A percentile compares a stretch with the other conserved stretches of the same genome.
Evolutionary conservation across 1,140 invertebrate genomes (phyloP).

Genomic region (Neomicropteryx cornuta): DNA sequence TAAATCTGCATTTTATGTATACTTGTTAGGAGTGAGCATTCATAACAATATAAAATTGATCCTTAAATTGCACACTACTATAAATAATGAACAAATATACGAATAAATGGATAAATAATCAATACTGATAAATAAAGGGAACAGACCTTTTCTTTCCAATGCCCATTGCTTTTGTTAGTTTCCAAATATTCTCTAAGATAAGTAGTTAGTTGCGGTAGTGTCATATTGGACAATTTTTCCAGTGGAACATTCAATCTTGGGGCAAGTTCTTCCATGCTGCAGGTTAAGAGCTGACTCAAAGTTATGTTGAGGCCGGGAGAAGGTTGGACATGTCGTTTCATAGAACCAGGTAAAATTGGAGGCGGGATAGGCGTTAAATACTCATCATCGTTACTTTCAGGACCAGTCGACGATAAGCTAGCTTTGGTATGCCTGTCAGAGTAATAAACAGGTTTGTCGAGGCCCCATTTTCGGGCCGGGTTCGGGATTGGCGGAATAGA

Average conservation of each 20-base stretch:
- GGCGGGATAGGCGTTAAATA: slow-evolving; percentile 47
- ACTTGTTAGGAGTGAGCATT: too few species aligned
- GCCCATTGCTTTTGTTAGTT: slow-evolving; percentile 23
- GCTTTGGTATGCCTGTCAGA: slow-evolving; percentile 28
- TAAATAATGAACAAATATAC: too few species aligned
- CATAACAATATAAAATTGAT: too few species aligned
- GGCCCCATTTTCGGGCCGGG: slow-evolving; percentile 42
- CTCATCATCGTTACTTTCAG: slow-evolving; percentile 44
- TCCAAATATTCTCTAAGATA: slow-evolving; percentile 58
- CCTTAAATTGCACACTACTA: too few species aligned
- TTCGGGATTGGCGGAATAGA: slow-evolving; percentile 47
- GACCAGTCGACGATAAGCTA: slow-evolving; percentile 22
- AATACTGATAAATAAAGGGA: too few species aligned
- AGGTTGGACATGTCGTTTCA: slow-evolving; percentile 13
- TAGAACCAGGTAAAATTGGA: too few species aligned
- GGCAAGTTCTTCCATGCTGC: slow-evolving; percentile 68
- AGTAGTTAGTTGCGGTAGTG: slow-evolving; percentile 69
- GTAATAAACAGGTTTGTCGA: slow-evolving; percentile 20
- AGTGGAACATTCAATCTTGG: slow-evolving; percentile 62
- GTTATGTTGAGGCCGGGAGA: slow-evolving; percentile 53
- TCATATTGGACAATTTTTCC: slow-evolving; percentile 68
- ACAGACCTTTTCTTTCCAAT: too few species aligned
- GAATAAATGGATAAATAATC: too few species aligned
- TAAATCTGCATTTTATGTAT: too few species aligned
- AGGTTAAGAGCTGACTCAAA: slow-evolving; percentile 66